Evolutionary conservation across 2,113 vertebrate genomes (phyloP).

Genomic region (Carettochelys insculpta): DNA sequence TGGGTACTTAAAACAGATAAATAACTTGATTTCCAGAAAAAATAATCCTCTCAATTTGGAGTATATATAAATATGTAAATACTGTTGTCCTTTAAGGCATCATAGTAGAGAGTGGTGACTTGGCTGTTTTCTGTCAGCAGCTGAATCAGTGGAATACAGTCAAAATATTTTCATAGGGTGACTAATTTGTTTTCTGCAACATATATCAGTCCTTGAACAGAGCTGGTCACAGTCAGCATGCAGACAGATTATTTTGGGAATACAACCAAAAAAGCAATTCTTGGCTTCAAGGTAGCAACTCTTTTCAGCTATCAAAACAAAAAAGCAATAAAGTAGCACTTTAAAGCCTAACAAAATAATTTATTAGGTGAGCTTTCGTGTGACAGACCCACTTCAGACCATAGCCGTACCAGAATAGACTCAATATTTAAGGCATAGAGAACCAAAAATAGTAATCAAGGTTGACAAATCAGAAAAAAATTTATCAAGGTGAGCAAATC

Average conservation of each 20-base stretch:
- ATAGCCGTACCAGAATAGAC: no score
- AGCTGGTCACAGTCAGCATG: not conserved
- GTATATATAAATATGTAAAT: no score
- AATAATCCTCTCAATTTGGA: not conserved
- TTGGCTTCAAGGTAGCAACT: constrained; percentile 1
- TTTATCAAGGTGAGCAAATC: no score
- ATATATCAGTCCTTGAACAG: not conserved
- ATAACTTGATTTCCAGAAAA: not conserved
- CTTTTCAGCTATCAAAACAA: not conserved
- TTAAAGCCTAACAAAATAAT: no score
- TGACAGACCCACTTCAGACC: no score
- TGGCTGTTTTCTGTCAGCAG: not conserved
- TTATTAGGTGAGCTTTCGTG: no score
- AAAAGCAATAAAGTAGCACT: no score
- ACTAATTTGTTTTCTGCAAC: not conserved
- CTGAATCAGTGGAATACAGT: not conserved
- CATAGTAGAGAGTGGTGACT: not conserved
- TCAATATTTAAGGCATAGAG: no score
- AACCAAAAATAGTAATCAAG: no score
- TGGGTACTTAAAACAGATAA: not conserved
- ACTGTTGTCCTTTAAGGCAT: not conserved
- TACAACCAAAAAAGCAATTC: not conserved
- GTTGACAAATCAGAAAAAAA: no score
- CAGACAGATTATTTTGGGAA: not conserved
- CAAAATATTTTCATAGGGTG: not conserved